A percentile compares a stretch with the other conserved stretches of the same genome.
These are phyloP conservation scores for Meandrina meandrites DNA, from an alignment of 92 coral and sea anemone species.

Conservation along the genomic window DNA sequence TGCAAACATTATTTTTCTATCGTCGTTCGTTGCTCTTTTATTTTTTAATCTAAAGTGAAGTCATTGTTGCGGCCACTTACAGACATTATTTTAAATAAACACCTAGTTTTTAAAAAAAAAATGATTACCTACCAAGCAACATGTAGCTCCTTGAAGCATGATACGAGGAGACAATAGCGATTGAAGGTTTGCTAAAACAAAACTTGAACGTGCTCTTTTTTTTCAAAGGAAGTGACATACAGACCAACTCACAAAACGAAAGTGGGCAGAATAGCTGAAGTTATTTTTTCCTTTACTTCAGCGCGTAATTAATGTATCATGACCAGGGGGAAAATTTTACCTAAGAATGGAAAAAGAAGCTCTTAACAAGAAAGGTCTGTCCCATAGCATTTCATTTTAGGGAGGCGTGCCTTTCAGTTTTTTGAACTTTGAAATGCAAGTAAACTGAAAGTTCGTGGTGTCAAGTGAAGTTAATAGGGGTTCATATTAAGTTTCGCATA, in stretches of 20 bases:
- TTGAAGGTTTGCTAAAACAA: neutral
- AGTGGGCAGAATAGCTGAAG: neutral
- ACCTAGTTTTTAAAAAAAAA: neutral
- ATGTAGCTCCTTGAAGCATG: neutral
- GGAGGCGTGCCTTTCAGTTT: neutral
- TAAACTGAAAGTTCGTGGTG: neutral
- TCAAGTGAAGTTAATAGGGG: neutral
- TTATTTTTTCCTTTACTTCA: neutral
- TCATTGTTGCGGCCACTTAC: neutral
- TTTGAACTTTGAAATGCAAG: neutral
- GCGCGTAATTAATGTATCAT: neutral
- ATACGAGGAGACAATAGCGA: neutral
- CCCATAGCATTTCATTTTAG: neutral
- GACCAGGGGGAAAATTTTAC: neutral
- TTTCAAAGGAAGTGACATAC: neutral
- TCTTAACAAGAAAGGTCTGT: neutral
- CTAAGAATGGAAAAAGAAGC: neutral
- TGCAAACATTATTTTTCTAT: neutral
- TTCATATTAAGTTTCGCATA: neutral
- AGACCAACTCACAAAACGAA: neutral
- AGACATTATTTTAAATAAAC: neutral
- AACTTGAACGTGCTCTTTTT: neutral
- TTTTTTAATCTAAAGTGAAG: neutral
- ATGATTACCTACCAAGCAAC: constrained; percentile 12
- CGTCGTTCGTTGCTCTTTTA: neutral